Evolutionary conservation across 1,140 invertebrate species (phyloP).

Genomic region (Achroia grisella): DNA sequence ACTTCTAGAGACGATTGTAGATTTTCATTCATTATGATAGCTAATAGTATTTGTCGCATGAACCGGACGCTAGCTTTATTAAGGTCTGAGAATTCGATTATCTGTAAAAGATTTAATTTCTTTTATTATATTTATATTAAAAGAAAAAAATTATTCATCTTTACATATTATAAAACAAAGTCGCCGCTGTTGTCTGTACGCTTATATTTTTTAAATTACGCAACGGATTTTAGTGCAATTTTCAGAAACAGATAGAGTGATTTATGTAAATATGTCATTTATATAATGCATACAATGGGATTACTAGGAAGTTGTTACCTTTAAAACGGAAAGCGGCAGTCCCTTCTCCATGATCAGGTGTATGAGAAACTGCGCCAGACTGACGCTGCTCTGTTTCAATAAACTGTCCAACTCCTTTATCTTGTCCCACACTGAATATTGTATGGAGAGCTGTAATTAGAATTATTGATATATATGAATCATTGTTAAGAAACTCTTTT

Average conservation of each 20-base stretch:
- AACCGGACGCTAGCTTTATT: conserved; percentile 81
- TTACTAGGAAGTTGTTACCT: conserved; percentile 74
- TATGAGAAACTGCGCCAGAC: conserved; percentile 86
- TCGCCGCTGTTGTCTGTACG: no score
- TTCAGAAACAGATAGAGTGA: no score
- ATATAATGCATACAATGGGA: no score
- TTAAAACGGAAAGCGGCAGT: conserved; percentile 88
- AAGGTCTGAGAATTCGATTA: conserved; percentile 86
- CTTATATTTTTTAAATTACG: no score
- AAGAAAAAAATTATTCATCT: no score
- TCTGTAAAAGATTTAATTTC: conserved; percentile 77
- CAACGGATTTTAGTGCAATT: no score
- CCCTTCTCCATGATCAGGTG: conserved; percentile 87
- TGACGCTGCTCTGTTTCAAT: conserved; percentile 77
- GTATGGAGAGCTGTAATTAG: conserved; percentile 82
- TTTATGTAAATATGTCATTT: no score
- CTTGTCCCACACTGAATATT: conserved; percentile 94
- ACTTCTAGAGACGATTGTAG: conserved; percentile 75
- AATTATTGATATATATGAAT: no score
- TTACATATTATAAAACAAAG: no score
- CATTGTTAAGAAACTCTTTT: no score
- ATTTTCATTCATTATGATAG: conserved; percentile 78
- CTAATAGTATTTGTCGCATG: conserved; percentile 81
- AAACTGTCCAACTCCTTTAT: conserved; percentile 85
- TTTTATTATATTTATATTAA: no score